These are phyloP conservation scores for Sphyrna mokarran DNA, from an alignment of 2,113 vertebrate species.

Conservation along the genomic window DNA sequence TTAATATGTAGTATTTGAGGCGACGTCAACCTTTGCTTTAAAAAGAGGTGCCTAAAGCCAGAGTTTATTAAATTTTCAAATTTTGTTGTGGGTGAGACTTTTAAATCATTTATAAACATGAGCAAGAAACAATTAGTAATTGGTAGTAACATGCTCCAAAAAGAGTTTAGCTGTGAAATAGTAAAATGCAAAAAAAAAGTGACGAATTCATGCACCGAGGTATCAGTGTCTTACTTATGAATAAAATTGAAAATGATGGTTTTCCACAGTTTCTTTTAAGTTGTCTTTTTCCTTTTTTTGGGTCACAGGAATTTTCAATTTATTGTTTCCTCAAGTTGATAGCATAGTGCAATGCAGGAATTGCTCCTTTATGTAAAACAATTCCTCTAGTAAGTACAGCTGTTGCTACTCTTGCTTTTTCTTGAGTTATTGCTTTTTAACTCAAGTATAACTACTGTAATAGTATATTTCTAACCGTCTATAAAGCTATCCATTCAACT, in stretches of 20 bases:
- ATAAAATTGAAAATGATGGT: background rate
- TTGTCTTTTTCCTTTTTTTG: background rate
- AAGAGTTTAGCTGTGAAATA: no score
- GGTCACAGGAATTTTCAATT: background rate
- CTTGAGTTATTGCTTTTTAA: background rate
- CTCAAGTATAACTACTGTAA: slow-evolving; percentile 33
- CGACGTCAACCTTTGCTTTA: no score
- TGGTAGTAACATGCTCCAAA: no score
- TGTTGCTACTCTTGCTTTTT: background rate
- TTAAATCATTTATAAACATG: no score
- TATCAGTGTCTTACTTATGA: background rate
- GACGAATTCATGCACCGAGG: background rate
- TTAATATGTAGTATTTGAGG: no score
- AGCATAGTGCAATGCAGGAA: background rate
- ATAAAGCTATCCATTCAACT: slow-evolving; percentile 37
- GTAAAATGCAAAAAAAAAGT: background rate
- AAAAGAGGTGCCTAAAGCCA: no score
- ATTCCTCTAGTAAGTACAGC: background rate
- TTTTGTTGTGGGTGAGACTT: no score
- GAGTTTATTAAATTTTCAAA: no score
- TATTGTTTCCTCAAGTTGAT: background rate
- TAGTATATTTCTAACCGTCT: slow-evolving; percentile 38
- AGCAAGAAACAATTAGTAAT: no score
- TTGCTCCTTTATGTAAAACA: background rate
- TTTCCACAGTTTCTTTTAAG: background rate